A percentile compares a stretch with the other conserved stretches of the same genome.
Evolutionary conservation across 1,140 invertebrate genomes (phyloP).

Genomic region (Trachymyrmex cornetzi): DNA sequence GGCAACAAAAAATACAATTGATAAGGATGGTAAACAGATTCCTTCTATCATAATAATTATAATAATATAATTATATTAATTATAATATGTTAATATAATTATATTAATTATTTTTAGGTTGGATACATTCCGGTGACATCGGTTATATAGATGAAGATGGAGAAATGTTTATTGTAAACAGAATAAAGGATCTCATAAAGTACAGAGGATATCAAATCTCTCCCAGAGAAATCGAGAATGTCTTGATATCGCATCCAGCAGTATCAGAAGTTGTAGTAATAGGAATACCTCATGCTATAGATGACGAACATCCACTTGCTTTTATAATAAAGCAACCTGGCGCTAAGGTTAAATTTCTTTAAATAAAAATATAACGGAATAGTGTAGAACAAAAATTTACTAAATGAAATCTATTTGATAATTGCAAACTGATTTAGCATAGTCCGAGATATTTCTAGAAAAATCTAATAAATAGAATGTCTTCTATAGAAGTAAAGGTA

Average conservation of each 20-base stretch:
- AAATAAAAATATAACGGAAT: not conserved
- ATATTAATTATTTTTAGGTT: slow-evolving; percentile 83
- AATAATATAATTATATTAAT: not conserved
- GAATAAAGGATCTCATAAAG: slow-evolving; percentile 89
- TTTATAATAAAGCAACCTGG: slow-evolving; percentile 83
- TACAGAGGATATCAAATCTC: slow-evolving; percentile 88
- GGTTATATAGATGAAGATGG: slow-evolving; percentile 86
- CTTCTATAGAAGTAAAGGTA: not conserved
- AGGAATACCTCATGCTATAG: slow-evolving; percentile 86
- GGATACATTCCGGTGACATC: slow-evolving; percentile 88
- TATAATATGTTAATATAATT: not conserved
- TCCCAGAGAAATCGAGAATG: slow-evolving; percentile 88
- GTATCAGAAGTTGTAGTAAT: slow-evolving; percentile 89
- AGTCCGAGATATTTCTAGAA: not conserved
- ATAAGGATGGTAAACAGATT: slow-evolving; percentile 67
- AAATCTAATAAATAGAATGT: not conserved
- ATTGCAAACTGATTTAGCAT: not conserved
- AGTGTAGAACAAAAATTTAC: not conserved
- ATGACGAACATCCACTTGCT: slow-evolving; percentile 88
- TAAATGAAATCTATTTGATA: not conserved
- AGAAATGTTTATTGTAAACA: slow-evolving; percentile 87
- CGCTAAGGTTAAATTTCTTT: slow-evolving; percentile 53
- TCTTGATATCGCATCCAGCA: slow-evolving; percentile 87
- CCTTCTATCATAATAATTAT: not conserved
- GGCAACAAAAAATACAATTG: slow-evolving; percentile 87